Base-by-base conservation (phyloP, 1,140 invertebrate species). In the Eufriesea mexicana region DNA sequence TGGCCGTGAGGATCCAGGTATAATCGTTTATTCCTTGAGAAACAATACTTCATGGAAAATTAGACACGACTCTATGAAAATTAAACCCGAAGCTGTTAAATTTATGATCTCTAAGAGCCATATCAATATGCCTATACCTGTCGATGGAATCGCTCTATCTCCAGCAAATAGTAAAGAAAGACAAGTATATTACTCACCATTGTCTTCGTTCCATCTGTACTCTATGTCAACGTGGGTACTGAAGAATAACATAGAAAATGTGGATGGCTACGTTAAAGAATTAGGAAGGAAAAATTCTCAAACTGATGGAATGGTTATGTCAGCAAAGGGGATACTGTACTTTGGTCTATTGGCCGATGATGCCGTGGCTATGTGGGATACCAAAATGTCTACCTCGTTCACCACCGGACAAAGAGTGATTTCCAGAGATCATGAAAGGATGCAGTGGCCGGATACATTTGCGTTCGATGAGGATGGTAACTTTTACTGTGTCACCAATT, bases 371-470 rank as follows among this genome's bases (percentile, higher is more conserved):
- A 95, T 95, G 91, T 97, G 96, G 96, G 96, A 97, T 88, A 96
- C 95, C 35, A 94, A 91, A 57, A 89, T 59, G 0, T 78, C 88
- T 84, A 72, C 83, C 0, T 92, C 94, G 18, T 94, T 94, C 57
- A 89, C 83, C 2, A 93, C 90, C 0, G 93, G 95, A 5, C 95
- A 95, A 81, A 92, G 95, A n/a, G 95, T 96, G 35, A 95, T 97
- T 64, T 95, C 96, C 6, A 93, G 95, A 71, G 96, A 97, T 91
- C 94, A 95, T 14, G 95, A 94, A 47, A 95, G 95, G 64, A 95
- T 97, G 89, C 96, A 97, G 89, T 97, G 96, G 96, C 95, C 96
- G 0, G 96, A 96, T 84, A 95, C 95, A n/a, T 97, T 97, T 88
- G 95, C 95, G 8, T 96, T 97, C 85, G 96, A 97, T 89, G 94